Evolutionary conservation across 2,113 vertebrate genomes (phyloP).

Genomic region (Globicephala melas): DNA sequence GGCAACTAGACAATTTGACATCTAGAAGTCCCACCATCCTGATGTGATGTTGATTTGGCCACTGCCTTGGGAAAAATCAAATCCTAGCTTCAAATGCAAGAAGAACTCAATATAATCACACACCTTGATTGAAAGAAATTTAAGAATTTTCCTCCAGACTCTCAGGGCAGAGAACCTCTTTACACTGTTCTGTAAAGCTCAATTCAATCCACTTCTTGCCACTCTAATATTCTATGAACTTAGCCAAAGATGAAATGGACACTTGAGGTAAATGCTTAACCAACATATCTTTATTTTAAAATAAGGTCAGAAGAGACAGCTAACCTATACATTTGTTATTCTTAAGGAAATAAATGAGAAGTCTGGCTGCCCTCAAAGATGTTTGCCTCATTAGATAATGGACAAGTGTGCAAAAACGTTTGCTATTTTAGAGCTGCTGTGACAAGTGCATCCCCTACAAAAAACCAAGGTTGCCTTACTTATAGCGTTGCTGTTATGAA

Average conservation of each 20-base stretch:
- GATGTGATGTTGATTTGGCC: not conserved
- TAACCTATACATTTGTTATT: conserved; percentile 18
- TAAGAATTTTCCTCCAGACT: not conserved
- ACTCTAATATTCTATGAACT: not conserved
- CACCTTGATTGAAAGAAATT: not conserved
- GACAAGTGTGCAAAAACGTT: not conserved
- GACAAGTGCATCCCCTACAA: not conserved
- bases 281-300: not conserved
- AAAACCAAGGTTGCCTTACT: not conserved
- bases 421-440: not conserved
- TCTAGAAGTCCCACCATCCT: not conserved
- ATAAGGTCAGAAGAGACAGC: not conserved
- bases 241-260: not conserved
- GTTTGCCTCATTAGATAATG: not conserved
- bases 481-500: not conserved
- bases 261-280: not conserved
- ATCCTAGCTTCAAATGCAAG: not conserved
- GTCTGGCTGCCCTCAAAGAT: not conserved
- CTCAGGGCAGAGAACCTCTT: not conserved
- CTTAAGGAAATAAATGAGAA: not conserved
- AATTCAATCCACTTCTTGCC: not conserved
- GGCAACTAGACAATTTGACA: not conserved
- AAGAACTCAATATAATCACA: not conserved
- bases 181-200: not conserved
- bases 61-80: not conserved